A percentile compares a stretch with the other conserved stretches of the same genome.
These are phyloP conservation scores for Marronus borbonicus DNA, from an alignment of 2,888 invertebrate species.

Conservation along the genomic window DNA sequence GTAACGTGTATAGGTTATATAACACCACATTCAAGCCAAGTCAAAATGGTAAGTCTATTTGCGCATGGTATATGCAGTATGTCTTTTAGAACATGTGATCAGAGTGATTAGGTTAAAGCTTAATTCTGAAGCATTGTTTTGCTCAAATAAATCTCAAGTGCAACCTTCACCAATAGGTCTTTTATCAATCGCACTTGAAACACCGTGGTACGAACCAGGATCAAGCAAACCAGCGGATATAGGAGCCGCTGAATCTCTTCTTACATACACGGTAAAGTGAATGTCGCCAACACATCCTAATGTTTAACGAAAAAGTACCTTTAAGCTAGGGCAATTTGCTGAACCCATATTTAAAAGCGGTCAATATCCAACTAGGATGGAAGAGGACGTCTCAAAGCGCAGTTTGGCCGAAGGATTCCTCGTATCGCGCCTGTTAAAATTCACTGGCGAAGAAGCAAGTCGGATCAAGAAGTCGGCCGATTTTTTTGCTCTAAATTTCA, in stretches of 20 bases:
- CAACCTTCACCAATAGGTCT: neutral
- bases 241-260: constrained; percentile 20
- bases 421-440: constrained; percentile 28
- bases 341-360: constrained; percentile 47
- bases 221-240: constrained; percentile 20
- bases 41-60: constrained; percentile 37
- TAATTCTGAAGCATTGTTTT: too few relatives aligned
- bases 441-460: constrained; percentile 29
- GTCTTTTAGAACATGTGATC: too few relatives aligned
- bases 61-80: too few relatives aligned
- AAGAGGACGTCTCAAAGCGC: constrained; percentile 13
- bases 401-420: constrained; percentile 41
- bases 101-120: too few relatives aligned
- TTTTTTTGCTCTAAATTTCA: constrained; percentile 48
- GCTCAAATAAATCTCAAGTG: too few relatives aligned
- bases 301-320: neutral
- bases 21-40: constrained; percentile 34
- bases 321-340: constrained; percentile 48
- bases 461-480: constrained; percentile 30
- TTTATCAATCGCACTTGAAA: constrained; percentile 42
- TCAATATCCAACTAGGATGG: constrained; percentile 38
- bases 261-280: constrained; percentile 41
- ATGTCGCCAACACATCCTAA: neutral
- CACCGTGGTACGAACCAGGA: constrained; percentile 47
- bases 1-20: constrained; percentile 71